Evolutionary conservation across 2,888 invertebrate species (phyloP).

Genomic region (Chaitophorus viminalis): DNA sequence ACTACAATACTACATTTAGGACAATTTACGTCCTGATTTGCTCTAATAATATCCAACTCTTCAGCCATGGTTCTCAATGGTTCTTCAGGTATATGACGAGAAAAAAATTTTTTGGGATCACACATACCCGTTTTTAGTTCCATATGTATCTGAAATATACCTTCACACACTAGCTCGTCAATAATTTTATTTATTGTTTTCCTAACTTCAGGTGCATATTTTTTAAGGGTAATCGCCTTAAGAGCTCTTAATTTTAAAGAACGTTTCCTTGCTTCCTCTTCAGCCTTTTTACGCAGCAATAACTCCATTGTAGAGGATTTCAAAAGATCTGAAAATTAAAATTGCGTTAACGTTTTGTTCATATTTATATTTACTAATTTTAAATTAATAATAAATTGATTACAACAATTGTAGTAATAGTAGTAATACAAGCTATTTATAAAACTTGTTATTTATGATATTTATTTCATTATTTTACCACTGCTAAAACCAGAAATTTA

Average conservation of each 20-base stretch:
- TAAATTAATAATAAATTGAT: not conserved
- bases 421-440: not conserved
- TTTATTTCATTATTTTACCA: not conserved
- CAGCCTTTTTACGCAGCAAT: not conserved
- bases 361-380: not conserved
- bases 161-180: slow-evolving; percentile 26
- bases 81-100: not conserved
- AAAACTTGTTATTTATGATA: not conserved
- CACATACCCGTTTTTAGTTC: not conserved
- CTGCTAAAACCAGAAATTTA: not conserved
- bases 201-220: not conserved
- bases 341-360: not conserved
- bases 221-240: not conserved
- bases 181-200: not conserved
- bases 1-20: slow-evolving; percentile 28
- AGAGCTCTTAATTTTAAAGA: not conserved
- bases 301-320: slow-evolving; percentile 7
- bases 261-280: not conserved
- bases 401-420: not conserved
- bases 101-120: not conserved
- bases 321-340: slow-evolving; percentile 54
- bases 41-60: slow-evolving; percentile 32
- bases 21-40: slow-evolving; percentile 36
- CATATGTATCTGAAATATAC: slow-evolving; percentile 30
- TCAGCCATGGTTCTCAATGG: not conserved